Conservation (phyloP, 2,113 vertebrate genomes). For the Todiramphus chloris region DNA sequence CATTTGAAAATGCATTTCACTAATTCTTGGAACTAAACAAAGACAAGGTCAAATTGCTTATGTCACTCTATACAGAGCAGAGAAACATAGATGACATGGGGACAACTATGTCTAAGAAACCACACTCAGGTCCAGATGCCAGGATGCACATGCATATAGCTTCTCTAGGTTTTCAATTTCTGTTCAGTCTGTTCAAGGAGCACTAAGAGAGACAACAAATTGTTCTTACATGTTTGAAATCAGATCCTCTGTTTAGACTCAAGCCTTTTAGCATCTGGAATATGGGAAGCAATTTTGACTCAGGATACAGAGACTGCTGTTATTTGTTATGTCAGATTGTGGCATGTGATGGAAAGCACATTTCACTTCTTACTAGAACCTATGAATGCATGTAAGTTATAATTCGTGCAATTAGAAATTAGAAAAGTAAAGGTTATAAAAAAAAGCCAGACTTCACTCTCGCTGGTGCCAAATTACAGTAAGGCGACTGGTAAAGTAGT, state of each 20-base stretch:
- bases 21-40: neutral
- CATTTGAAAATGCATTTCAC: neutral
- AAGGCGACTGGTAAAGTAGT: neutral
- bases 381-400: neutral
- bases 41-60: neutral
- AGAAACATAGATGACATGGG: neutral
- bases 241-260: neutral
- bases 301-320: neutral
- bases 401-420: neutral
- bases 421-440: neutral
- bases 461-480: neutral
- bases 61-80: neutral
- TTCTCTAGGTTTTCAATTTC: neutral
- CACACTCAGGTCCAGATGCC: neutral
- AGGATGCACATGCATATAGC: neutral
- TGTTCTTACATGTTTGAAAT: neutral
- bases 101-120: neutral
- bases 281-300: neutral
- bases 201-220: neutral
- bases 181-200: neutral
- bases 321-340: neutral
- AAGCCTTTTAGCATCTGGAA: neutral
- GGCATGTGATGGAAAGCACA: neutral
- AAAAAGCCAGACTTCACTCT: neutral
- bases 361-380: neutral